These are phyloP conservation scores for Enteromius thamalakanensis DNA, from an alignment of 2,797 vertebrate genomes.

Conservation along the genomic window DNA sequence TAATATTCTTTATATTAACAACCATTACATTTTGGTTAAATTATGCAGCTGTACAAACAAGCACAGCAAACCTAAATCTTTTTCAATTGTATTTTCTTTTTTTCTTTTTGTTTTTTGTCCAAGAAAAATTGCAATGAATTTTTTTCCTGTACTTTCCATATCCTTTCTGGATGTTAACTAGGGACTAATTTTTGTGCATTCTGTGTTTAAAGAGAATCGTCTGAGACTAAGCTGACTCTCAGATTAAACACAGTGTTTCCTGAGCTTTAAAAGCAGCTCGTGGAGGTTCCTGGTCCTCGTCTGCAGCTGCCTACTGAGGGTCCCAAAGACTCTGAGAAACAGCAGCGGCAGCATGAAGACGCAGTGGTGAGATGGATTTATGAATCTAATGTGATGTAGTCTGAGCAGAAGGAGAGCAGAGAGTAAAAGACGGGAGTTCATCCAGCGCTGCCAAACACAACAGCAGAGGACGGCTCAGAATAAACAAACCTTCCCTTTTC, in stretches of 20 bases:
- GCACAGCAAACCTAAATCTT: neutral
- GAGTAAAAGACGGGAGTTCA: neutral
- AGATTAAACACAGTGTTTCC: neutral
- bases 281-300: neutral
- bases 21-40: neutral
- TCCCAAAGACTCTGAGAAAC: too few species aligned
- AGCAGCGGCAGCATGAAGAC: too few species aligned
- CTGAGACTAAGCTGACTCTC: neutral
- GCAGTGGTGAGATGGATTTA: too few species aligned
- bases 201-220: neutral
- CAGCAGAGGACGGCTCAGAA: slow-evolving; percentile 22
- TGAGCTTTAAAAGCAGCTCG: neutral
- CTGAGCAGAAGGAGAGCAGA: neutral
- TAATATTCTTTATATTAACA: neutral
- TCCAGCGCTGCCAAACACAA: slow-evolving; percentile 35
- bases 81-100: neutral
- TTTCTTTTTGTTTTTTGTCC: too few species aligned
- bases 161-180: neutral
- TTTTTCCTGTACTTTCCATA: neutral
- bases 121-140: neutral
- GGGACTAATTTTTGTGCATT: neutral
- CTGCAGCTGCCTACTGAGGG: too few species aligned
- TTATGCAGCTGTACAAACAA: neutral
- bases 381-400: neutral
- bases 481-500: slow-evolving; percentile 28